Conservation (phyloP, 1,140 invertebrate genomes). For the Orius insidiosus region DNA sequence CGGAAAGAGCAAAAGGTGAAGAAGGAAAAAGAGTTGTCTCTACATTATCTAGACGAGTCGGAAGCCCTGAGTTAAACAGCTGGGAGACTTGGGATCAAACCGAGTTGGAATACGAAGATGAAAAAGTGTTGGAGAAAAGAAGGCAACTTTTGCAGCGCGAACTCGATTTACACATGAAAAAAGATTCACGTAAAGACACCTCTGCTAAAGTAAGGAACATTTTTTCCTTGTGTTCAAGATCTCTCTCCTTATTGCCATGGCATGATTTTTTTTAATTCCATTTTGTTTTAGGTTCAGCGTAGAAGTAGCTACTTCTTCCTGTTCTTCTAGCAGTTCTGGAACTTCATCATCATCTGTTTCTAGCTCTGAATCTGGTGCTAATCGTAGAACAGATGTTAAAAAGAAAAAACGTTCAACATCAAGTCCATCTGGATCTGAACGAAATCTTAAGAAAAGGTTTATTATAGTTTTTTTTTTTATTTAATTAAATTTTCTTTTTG, state of each 20-base stretch:
- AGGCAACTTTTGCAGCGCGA: slow-evolving; percentile 57
- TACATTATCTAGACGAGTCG: neutral
- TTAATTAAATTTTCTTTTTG: neutral
- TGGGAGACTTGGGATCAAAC: slow-evolving; percentile 60
- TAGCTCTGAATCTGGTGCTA: no score
- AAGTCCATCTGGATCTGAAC: neutral
- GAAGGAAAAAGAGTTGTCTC: neutral
- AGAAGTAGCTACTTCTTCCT: no score
- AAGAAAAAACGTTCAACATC: neutral
- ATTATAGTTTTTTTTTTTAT: slow-evolving; percentile 1
- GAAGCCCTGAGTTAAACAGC: slow-evolving; percentile 40
- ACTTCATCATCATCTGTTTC: no score
- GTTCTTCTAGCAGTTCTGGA: no score
- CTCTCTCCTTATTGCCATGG: neutral
- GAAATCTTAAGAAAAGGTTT: neutral
- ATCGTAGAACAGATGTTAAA: no score
- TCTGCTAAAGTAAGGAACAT: slow-evolving; percentile 5
- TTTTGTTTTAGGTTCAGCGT: no score
- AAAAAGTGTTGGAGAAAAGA: slow-evolving; percentile 58
- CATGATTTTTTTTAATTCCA: neutral
- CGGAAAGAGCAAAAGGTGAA: slow-evolving; percentile 6
- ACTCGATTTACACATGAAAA: slow-evolving; percentile 55
- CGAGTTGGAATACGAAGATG: slow-evolving; percentile 64
- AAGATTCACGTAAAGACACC: slow-evolving; percentile 32
- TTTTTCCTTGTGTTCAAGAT: neutral